These are phyloP conservation scores for Lordiphosa clarofinis DNA, from an alignment of 1,140 invertebrate genomes.

Conservation along the genomic window DNA sequence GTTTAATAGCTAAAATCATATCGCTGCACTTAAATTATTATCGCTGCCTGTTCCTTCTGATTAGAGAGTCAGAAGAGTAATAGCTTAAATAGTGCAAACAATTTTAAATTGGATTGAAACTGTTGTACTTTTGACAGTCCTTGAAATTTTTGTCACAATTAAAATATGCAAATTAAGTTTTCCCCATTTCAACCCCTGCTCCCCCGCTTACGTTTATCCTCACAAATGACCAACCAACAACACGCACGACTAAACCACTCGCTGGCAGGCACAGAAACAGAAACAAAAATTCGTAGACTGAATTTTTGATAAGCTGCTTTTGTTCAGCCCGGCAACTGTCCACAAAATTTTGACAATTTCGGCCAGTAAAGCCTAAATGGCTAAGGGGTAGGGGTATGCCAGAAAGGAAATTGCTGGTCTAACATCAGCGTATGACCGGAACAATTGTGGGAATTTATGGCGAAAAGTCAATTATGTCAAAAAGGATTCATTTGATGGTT, in stretches of 20 bases:
- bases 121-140: conserved; percentile 5
- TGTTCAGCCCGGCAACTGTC: too few relatives aligned
- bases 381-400: conserved; percentile 15
- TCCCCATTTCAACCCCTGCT: conserved; percentile 4
- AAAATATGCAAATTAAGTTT: conserved; percentile 58
- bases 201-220: conserved; percentile 11
- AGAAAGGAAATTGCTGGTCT: conserved; percentile 11
- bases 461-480: conserved; percentile 62
- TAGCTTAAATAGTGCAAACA: too few relatives aligned
- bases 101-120: conserved; percentile 12
- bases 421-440: conserved; percentile 22
- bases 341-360: conserved; percentile 61
- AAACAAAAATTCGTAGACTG: conserved; percentile 51
- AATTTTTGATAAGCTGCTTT: conserved; percentile 61
- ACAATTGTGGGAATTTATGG: conserved; percentile 63
- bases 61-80: too few relatives aligned
- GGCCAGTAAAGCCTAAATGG: conserved; percentile 39
- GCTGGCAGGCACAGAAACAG: conserved; percentile 8
- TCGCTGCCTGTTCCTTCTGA: too few relatives aligned
- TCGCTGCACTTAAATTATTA: too few relatives aligned
- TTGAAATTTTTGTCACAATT: conserved; percentile 42
- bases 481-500: conserved; percentile 16
- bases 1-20: too few relatives aligned
- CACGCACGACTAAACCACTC: conserved; percentile 48
- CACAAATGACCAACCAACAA: conserved; percentile 33